Conservation (phyloP, 1,140 invertebrate species). For the Melanaphis sacchari region DNA sequence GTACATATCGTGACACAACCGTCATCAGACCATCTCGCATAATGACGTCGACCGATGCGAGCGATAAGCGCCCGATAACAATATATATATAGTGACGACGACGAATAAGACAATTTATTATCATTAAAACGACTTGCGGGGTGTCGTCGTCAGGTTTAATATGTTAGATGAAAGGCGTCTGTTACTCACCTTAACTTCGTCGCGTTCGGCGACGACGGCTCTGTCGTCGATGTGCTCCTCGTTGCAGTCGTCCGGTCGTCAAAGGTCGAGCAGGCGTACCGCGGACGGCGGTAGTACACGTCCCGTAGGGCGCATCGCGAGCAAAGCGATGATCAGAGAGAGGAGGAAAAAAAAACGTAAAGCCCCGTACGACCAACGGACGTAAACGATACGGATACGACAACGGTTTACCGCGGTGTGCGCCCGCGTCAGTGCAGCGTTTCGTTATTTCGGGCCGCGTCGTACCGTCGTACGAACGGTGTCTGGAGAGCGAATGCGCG, state of each 20-base stretch:
- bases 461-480: no score
- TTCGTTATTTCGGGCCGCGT: not conserved
- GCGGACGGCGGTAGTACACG: not conserved
- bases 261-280: not conserved
- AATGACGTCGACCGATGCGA: not conserved
- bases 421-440: not conserved
- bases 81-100: not conserved
- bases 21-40: not conserved
- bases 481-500: not conserved
- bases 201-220: not conserved
- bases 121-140: not conserved
- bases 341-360: not conserved
- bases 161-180: not conserved
- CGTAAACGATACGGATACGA: not conserved
- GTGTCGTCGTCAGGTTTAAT: not conserved
- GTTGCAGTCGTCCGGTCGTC: not conserved
- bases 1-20: not conserved
- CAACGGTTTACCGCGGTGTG: not conserved
- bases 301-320: not conserved
- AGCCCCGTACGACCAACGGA: not conserved
- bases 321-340: not conserved
- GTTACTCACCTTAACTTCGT: not conserved
- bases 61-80: not conserved
- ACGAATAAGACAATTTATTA: not conserved
- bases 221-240: not conserved